These are phyloP conservation scores for Clupea harengus DNA, from an alignment of 2,113 vertebrate species.

Conservation along the genomic window DNA sequence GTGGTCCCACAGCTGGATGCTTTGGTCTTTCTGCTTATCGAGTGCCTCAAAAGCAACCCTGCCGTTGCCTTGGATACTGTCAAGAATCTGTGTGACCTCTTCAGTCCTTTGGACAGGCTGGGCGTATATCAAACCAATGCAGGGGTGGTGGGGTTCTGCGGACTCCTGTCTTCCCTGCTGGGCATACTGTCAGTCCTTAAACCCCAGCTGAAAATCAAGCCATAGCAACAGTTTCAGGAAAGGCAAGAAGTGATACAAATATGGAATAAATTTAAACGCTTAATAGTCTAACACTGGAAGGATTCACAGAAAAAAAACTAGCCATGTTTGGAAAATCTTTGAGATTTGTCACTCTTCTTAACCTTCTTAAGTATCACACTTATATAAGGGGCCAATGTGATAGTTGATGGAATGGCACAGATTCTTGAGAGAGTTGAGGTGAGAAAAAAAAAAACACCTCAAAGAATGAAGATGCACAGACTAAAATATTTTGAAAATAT, in stretches of 20 bases:
- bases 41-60: slow-evolving; percentile 74
- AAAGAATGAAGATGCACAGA: not conserved
- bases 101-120: slow-evolving; percentile 82
- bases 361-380: not conserved
- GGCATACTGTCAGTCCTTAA: slow-evolving; percentile 79
- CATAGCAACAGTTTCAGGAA: slow-evolving; percentile 33
- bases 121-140: slow-evolving; percentile 79
- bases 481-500: not conserved
- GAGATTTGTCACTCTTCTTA: not conserved
- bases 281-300: not conserved
- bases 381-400: not conserved
- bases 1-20: slow-evolving; percentile 68
- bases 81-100: slow-evolving; percentile 89
- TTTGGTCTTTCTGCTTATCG: slow-evolving; percentile 71
- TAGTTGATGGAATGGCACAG: not conserved
- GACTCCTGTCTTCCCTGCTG: slow-evolving; percentile 87
- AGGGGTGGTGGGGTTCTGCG: slow-evolving; percentile 83
- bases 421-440: not conserved
- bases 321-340: not conserved
- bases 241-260: not conserved
- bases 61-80: slow-evolving; percentile 81
- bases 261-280: not conserved
- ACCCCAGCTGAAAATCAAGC: slow-evolving; percentile 80
- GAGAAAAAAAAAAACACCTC: not conserved
- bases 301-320: not conserved